Percentiles rank a stretch among this genome's conserved stretches.
These are phyloP conservation scores for Anaspis maculata DNA, from an alignment of 2,888 invertebrate species.

Conservation along the genomic window DNA sequence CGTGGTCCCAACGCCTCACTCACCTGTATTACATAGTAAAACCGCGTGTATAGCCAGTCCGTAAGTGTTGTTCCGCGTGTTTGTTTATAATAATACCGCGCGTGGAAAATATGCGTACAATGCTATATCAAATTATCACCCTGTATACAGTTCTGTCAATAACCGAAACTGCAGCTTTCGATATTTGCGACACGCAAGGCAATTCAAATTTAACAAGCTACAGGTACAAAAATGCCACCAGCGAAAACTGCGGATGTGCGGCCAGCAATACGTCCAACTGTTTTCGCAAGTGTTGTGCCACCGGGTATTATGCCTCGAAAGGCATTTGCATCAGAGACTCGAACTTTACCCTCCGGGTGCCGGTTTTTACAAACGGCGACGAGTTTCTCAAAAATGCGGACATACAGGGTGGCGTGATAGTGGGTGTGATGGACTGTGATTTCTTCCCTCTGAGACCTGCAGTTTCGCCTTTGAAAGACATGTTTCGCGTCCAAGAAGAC, in stretches of 20 bases:
- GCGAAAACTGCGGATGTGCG: constrained; percentile 4
- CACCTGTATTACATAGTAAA: no score
- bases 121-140: no score
- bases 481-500: constrained; percentile 3
- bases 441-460: constrained; percentile 2
- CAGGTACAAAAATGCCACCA: constrained; percentile 2
- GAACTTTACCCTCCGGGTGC: constrained; percentile 12
- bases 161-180: no score
- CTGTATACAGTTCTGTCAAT: no score
- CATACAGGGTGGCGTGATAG: constrained; percentile 3
- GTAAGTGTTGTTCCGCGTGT: no score
- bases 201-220: constrained; percentile 9
- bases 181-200: no score
- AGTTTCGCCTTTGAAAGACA: constrained; percentile 1
- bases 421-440: constrained; percentile 15
- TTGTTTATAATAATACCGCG: no score
- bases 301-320: constrained; percentile 14
- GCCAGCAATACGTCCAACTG: constrained; percentile 1
- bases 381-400: neutral
- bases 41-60: no score
- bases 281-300: constrained; percentile 16
- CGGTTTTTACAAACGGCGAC: constrained; percentile 7
- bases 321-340: constrained; percentile 12
- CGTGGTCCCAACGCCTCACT: no score
- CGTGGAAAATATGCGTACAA: no score